Conservation (phyloP, 2,888 invertebrate species). For the Zeuzera pyrina region DNA sequence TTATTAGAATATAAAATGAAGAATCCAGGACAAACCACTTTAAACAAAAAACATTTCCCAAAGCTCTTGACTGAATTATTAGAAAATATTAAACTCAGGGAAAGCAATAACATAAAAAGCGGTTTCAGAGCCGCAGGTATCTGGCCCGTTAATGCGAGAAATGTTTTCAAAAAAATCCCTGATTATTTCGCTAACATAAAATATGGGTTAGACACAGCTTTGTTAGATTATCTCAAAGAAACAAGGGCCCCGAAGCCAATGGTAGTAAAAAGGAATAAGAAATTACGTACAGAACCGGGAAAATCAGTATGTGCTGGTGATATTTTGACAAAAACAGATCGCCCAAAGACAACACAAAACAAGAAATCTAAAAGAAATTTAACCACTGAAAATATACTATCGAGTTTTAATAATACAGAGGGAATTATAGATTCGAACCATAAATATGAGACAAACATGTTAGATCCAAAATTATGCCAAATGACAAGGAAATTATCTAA, state of each 20-base stretch:
- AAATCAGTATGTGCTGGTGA: constrained; percentile 8
- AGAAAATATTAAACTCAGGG: constrained; percentile 1
- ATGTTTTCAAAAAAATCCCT: constrained; percentile 2
- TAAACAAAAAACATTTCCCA: constrained; percentile 7
- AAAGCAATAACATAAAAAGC: constrained; percentile 12
- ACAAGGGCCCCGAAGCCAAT: constrained; percentile 5
- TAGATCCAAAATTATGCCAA: not conserved
- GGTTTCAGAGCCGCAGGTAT: constrained; percentile 9
- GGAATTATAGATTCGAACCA: not conserved
- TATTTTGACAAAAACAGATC: too few relatives aligned
- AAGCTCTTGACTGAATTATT: constrained; percentile 3
- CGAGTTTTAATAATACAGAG: too few relatives aligned
- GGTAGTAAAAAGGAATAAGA: constrained; percentile 5
- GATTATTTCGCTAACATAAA: not conserved
- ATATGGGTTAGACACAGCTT: constrained; percentile 5
- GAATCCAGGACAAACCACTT: constrained; percentile 4
- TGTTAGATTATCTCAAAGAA: constrained; percentile 7
- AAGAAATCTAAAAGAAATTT: too few relatives aligned
- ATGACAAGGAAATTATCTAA: not conserved
- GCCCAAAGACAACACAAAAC: too few relatives aligned
- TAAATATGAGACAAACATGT: not conserved
- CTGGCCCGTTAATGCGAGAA: constrained; percentile 6
- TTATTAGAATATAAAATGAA: constrained; percentile 13
- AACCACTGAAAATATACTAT: too few relatives aligned
- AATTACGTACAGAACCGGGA: constrained; percentile 7